Evolutionary conservation across 1,140 invertebrate genomes (phyloP).

Genomic region (Eriocheir sinensis): DNA sequence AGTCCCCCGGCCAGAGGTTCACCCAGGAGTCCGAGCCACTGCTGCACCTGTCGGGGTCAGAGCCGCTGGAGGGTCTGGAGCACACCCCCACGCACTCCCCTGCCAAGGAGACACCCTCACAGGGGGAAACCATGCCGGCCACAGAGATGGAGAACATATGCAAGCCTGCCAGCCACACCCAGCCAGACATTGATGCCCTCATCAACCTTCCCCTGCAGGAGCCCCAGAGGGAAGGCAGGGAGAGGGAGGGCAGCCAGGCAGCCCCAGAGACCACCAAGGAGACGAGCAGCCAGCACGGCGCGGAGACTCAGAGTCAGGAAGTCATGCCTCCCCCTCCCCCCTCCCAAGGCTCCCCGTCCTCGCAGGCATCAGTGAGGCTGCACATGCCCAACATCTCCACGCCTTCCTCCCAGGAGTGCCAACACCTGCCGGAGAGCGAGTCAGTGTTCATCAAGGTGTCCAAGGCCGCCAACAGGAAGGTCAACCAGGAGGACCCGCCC

Average conservation of each 20-base stretch:
- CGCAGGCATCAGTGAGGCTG: background rate
- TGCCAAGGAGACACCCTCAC: background rate
- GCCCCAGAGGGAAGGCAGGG: slow-evolving; percentile 41
- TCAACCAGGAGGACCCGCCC: slow-evolving; percentile 35
- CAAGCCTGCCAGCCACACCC: slow-evolving; percentile 53
- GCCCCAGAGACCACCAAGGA: background rate
- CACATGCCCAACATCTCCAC: slow-evolving; percentile 69
- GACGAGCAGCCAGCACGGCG: background rate
- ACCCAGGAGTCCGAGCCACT: slow-evolving; percentile 37
- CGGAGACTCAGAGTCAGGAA: slow-evolving; percentile 3
- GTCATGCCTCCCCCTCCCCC: background rate
- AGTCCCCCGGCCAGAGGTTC: background rate
- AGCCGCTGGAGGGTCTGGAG: background rate
- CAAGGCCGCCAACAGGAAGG: slow-evolving; percentile 46
- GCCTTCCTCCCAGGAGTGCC: slow-evolving; percentile 54
- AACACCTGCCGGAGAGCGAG: slow-evolving; percentile 59
- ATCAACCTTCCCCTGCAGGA: slow-evolving; percentile 50
- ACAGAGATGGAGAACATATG: slow-evolving; percentile 69
- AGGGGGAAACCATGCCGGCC: slow-evolving; percentile 56
- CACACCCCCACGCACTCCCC: background rate
- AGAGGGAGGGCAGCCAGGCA: background rate
- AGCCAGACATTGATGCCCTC: slow-evolving; percentile 69
- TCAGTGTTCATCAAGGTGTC: slow-evolving; percentile 64
- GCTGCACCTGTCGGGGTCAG: slow-evolving; percentile 41
- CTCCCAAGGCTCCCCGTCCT: background rate